Conservation (phyloP, 2,797 vertebrate genomes). For the Acomys russatus region DNA sequence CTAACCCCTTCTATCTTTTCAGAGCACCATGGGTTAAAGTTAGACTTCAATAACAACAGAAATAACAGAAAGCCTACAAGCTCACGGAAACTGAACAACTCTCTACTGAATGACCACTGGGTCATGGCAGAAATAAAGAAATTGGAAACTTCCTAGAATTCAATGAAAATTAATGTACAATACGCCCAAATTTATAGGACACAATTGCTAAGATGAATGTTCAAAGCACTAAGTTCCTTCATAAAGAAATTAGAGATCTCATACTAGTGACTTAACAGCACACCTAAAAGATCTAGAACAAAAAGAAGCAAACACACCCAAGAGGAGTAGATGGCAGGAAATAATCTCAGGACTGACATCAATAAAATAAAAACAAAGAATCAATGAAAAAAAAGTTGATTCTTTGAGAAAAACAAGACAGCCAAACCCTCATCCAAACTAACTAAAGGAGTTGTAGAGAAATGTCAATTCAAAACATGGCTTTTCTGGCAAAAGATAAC, state of each 20-base stretch:
- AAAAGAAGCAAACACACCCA: background rate
- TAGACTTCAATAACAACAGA: background rate
- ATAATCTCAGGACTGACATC: background rate
- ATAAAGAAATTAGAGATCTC: background rate
- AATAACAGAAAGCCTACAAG: background rate
- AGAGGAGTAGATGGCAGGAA: background rate
- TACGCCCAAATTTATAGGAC: background rate
- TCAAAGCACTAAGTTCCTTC: background rate
- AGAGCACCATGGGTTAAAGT: background rate
- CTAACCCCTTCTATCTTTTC: background rate
- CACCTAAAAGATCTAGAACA: background rate
- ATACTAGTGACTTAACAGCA: background rate
- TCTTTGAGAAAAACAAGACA: background rate
- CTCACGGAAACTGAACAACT: background rate
- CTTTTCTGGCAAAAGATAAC: no score
- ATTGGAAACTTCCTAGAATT: background rate
- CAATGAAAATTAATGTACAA: background rate
- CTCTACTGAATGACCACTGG: background rate
- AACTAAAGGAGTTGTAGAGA: no score
- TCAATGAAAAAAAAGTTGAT: background rate
- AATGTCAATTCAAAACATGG: no score
- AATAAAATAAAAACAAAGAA: background rate
- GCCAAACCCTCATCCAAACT: background rate
- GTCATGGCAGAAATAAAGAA: background rate
- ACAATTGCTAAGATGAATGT: background rate